phyloP scores from a whole-genome alignment of 2,888 invertebrate genomes.

The Carpatolechia fugitivella region DNA sequence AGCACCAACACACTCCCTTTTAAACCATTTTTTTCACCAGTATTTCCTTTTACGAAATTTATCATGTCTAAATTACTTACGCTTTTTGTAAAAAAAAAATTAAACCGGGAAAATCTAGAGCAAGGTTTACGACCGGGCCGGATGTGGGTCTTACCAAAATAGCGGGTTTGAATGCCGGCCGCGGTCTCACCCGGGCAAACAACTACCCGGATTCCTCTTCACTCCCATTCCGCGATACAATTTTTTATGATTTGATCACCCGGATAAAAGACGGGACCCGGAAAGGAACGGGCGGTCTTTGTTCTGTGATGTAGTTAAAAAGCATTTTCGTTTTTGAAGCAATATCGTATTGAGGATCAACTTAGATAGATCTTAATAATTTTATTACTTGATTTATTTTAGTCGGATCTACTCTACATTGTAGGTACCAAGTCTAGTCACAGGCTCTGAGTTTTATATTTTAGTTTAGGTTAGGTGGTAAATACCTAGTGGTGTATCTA shows the following conservation, averaged over 20 bases:
- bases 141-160: conserved; percentile 11
- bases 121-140: conserved; percentile 12
- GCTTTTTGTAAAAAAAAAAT: not conserved
- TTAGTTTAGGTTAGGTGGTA: no score
- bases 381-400: not conserved
- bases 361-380: not conserved
- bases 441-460: no score
- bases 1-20: no score
- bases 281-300: not conserved
- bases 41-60: no score
- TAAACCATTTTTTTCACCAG: no score
- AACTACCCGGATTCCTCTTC: not conserved
- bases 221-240: conserved; percentile 2
- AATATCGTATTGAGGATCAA: not conserved
- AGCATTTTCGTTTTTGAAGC: not conserved
- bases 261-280: conserved; percentile 2
- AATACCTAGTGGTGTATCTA: no score
- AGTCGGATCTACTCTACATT: no score
- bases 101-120: not conserved
- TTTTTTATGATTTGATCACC: conserved; percentile 10
- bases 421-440: no score
- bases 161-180: conserved; percentile 2
- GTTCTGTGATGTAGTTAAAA: not conserved
- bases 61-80: no score
- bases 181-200: conserved; percentile 8